These are phyloP conservation scores for Gnathonemus echidnorhynchus DNA, from an alignment of 2,113 vertebrate genomes.

Conservation along the genomic window DNA sequence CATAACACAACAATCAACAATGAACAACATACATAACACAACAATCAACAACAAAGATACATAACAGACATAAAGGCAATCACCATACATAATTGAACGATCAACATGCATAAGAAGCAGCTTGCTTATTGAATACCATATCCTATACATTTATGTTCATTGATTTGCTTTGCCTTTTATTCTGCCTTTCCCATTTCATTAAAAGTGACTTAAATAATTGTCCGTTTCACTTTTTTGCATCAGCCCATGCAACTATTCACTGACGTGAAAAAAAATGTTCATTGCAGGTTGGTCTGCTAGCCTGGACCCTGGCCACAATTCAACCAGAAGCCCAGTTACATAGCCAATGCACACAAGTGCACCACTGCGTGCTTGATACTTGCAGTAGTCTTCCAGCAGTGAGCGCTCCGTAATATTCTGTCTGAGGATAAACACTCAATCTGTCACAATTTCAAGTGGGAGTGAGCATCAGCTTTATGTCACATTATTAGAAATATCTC, in stretches of 20 bases:
- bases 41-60: too few relatives aligned
- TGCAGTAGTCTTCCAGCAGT: background rate
- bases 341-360: background rate
- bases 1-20: background rate
- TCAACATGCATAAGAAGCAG: background rate
- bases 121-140: background rate
- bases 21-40: background rate
- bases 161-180: background rate
- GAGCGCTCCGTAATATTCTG: background rate
- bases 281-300: background rate
- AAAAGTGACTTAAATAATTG: background rate
- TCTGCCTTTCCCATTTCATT: background rate
- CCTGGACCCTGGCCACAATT: background rate
- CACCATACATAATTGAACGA: background rate
- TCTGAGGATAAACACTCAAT: background rate
- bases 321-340: background rate
- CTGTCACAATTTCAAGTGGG: background rate
- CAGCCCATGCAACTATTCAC: background rate
- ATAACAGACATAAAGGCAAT: background rate
- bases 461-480: background rate
- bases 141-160: background rate
- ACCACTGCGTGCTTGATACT: background rate
- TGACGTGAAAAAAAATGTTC: background rate
- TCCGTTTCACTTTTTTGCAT: background rate
- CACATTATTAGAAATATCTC: background rate